Evolutionary conservation across 1,140 invertebrate species (phyloP).

Genomic region (Drosophila ficusphila): DNA sequence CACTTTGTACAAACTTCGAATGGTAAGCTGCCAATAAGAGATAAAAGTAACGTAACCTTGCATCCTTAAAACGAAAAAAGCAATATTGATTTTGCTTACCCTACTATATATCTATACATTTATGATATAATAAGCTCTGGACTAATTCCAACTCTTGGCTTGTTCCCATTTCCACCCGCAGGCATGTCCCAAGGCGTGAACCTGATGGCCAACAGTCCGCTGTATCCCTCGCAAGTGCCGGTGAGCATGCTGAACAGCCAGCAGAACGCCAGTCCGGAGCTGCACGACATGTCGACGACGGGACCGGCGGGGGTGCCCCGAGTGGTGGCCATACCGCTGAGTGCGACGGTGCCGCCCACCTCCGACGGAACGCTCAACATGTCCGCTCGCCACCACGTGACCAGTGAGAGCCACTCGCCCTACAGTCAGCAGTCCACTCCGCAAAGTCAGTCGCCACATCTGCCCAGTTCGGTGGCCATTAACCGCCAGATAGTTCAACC

Average conservation of each 20-base stretch:
- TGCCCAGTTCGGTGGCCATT: constrained; percentile 73
- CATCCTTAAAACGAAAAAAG: no score
- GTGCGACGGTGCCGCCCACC: constrained; percentile 39
- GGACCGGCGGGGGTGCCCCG: constrained; percentile 34
- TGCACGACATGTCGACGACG: constrained; percentile 77
- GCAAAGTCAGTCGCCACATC: constrained; percentile 82
- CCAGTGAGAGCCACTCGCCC: constrained; percentile 74
- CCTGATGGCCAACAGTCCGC: constrained; percentile 52
- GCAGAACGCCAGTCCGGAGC: constrained; percentile 62
- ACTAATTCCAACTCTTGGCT: constrained; percentile 3
- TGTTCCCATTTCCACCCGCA: constrained; percentile 6
- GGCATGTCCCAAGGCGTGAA: constrained; percentile 70
- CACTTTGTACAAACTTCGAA: no score
- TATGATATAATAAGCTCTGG: no score
- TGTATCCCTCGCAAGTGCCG: constrained; percentile 75
- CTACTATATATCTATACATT: no score
- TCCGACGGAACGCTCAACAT: constrained; percentile 69
- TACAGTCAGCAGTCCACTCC: constrained; percentile 73
- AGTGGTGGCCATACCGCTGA: constrained; percentile 58
- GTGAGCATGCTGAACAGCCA: constrained; percentile 50
- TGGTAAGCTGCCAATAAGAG: no score
- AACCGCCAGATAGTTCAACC: constrained; percentile 83
- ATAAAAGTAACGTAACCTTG: no score
- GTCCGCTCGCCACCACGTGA: constrained; percentile 72
- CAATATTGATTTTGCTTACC: no score